Evolutionary conservation across 2,113 vertebrate species (phyloP).

Genomic region (Miniopterus natalensis): DNA sequence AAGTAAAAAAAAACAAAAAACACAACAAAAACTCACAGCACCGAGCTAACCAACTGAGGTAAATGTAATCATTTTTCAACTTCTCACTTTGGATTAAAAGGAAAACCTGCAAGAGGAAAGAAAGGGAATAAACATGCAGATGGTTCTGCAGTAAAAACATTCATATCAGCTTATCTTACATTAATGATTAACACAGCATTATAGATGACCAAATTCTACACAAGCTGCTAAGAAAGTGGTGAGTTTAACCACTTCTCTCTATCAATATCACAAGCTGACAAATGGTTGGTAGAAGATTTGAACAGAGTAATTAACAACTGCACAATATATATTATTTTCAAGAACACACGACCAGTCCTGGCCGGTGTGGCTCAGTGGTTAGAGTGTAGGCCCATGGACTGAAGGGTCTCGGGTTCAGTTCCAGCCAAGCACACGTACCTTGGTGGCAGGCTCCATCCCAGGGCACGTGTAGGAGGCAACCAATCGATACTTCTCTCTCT

Average conservation of each 20-base stretch:
- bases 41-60: constrained; percentile 97
- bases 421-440: too few relatives aligned
- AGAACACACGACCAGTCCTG: not conserved
- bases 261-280: not conserved
- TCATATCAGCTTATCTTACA: constrained; percentile 73
- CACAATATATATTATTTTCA: not conserved
- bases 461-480: too few relatives aligned
- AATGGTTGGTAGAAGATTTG: not conserved
- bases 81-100: constrained; percentile 98
- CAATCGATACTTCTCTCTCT: too few relatives aligned
- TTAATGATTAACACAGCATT: not conserved
- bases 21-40: constrained; percentile 92
- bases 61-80: constrained; percentile 97
- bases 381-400: too few relatives aligned
- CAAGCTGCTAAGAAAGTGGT: not conserved
- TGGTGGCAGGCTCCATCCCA: too few relatives aligned
- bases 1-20: not conserved
- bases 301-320: not conserved
- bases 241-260: not conserved
- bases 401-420: too few relatives aligned
- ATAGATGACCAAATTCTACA: not conserved
- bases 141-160: constrained; percentile 60
- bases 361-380: too few relatives aligned
- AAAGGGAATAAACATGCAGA: not conserved
- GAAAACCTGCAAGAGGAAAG: constrained; percentile 91